Conservation (phyloP, 2,797 vertebrate genomes). For the Heteromormyrus szaboi region DNA sequence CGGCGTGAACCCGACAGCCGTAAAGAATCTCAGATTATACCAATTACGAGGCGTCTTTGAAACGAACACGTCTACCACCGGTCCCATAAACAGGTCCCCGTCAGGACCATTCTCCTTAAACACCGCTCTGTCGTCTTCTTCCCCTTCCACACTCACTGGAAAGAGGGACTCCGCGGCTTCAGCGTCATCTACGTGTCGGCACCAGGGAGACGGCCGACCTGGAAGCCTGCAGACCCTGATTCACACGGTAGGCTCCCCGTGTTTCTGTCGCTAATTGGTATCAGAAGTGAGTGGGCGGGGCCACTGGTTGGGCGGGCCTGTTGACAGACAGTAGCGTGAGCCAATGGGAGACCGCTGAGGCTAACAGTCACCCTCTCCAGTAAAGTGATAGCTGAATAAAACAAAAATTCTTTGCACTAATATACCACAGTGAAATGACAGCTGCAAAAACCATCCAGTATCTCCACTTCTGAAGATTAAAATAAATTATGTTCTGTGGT, state of each 20-base stretch:
- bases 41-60: constrained; percentile 46
- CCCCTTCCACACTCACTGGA: constrained; percentile 28
- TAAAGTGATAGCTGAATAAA: neutral
- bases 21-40: constrained; percentile 50
- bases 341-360: constrained; percentile 39
- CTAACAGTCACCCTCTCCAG: neutral
- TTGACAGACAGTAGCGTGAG: constrained; percentile 52
- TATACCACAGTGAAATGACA: constrained; percentile 25
- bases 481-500: neutral
- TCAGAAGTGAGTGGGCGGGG: constrained; percentile 54
- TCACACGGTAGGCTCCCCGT: constrained; percentile 36
- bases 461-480: neutral
- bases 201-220: constrained; percentile 22
- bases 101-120: constrained; percentile 26
- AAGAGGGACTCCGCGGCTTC: constrained; percentile 26
- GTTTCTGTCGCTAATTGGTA: constrained; percentile 61
- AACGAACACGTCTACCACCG: constrained; percentile 35
- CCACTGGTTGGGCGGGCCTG: constrained; percentile 35
- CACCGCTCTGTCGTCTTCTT: constrained; percentile 41
- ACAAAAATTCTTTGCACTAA: constrained; percentile 39
- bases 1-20: constrained; percentile 53
- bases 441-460: neutral
- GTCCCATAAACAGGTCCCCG: constrained; percentile 36
- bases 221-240: neutral
- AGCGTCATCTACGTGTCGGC: constrained; percentile 32